Base-by-base conservation (phyloP, 2,797 vertebrate species). In the Dallia pectoralis region DNA sequence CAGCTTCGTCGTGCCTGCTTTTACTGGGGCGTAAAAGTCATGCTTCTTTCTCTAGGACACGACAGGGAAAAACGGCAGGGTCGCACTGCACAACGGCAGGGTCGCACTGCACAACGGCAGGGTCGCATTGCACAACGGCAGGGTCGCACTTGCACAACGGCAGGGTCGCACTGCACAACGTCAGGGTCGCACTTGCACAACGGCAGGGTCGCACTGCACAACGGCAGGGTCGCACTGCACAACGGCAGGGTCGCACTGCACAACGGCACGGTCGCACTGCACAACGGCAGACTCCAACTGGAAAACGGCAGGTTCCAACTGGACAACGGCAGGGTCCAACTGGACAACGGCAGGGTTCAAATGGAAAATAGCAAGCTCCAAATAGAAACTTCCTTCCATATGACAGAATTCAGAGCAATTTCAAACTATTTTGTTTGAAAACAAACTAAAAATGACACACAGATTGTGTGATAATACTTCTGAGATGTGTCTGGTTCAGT, bases 11-110 rank as follows among this genome's bases (percentile, higher is more conserved):
- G 8, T 76, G 76, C 76, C 66, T 61, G 76, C 81, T 77, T 83
- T 70, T 85, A 85, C 82, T 81, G 73, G 71, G 30, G 56, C n/a
- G n/a, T n/a, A n/a, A n/a, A 84, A 78, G 86, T 87, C 80, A 86
- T 74, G 83, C 74, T 65, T 75, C 72, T 71, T 81, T 81, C 84
- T 89, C 77, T 25, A n/a, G 78, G 82, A 80, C 74, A 71, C 79
- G 76, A 70, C 44, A 1, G 40, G 6, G 12, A 3, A 36, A 3
- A n/a, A n/a, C n/a, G 69, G 75, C 70, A 30, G 47, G 56, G 3
- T 36, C 33, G 3, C 3, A 36, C 33, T 36, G 33, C 3, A 36
- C 33, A 36, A 36, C 8, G 3, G 8, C 33, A 36, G 8, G 33
- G 3, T 44, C 40, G 9, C 11, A 44, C 9, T 56, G 40, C 9